phyloP scores from a whole-genome alignment of 2,113 vertebrate genomes.

The Eidolon helvum region DNA sequence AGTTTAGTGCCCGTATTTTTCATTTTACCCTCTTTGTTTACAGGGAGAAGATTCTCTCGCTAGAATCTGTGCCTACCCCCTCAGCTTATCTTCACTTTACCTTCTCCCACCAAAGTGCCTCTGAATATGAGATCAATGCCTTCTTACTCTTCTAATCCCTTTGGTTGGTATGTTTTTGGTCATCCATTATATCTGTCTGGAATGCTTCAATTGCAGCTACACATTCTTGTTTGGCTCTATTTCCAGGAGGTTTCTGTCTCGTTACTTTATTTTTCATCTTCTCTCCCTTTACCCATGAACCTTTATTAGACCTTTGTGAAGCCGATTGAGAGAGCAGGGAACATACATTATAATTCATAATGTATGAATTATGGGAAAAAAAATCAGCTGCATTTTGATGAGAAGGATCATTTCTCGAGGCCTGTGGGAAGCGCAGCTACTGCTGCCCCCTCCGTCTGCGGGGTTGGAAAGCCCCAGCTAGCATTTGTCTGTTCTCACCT shows the following conservation, averaged over 20 bases:
- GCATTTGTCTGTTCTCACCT: conserved; percentile 61
- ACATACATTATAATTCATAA: conserved; percentile 52
- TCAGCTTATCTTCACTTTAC: not conserved
- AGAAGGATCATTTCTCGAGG: conserved; percentile 20
- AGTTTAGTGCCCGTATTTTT: not conserved
- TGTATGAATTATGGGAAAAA: not conserved
- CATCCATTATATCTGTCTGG: conserved; percentile 60
- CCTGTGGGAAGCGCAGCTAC: not conserved
- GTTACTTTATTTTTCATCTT: not conserved
- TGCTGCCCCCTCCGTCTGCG: not conserved
- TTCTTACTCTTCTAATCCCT: conserved; percentile 43
- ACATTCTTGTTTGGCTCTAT: conserved; percentile 54
- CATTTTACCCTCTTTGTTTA: not conserved
- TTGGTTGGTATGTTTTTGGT: conserved; percentile 48
- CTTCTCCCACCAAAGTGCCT: not conserved
- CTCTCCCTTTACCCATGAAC: conserved; percentile 55
- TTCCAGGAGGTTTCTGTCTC: conserved; percentile 59
- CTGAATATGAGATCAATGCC: conserved; percentile 29
- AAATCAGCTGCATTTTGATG: conserved; percentile 63
- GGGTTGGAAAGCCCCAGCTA: conserved; percentile 1
- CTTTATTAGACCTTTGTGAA: conserved; percentile 70
- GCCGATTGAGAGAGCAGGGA: conserved; percentile 56
- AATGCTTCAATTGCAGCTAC: conserved; percentile 58
- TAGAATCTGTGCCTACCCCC: not conserved
- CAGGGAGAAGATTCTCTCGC: not conserved